Percentiles rank a stretch among this genome's conserved stretches.
Evolutionary conservation across 2,888 invertebrate genomes (phyloP).

Genomic region (Habroteleia sp.): DNA sequence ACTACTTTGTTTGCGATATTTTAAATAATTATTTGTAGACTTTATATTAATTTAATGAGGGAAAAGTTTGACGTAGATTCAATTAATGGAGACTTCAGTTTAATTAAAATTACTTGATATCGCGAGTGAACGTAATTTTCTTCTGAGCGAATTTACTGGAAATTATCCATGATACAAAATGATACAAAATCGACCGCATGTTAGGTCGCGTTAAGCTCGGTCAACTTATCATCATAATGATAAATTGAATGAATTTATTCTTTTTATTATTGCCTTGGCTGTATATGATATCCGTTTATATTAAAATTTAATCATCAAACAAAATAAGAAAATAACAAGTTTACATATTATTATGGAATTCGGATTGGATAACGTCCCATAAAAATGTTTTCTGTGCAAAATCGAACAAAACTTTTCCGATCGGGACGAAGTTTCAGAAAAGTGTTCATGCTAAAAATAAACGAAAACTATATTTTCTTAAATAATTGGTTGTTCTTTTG

Average conservation of each 20-base stretch:
- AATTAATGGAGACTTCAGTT: not conserved
- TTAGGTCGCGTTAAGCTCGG: no score
- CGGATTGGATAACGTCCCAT: constrained; percentile 17
- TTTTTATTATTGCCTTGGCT: no score
- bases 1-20: constrained; percentile 20
- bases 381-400: constrained; percentile 13
- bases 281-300: no score
- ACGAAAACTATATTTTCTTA: not conserved
- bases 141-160: no score
- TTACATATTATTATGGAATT: constrained; percentile 32
- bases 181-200: no score
- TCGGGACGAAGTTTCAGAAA: constrained; percentile 8
- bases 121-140: no score
- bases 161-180: no score
- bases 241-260: no score
- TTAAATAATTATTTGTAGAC: constrained; percentile 43
- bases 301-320: no score
- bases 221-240: no score
- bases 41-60: constrained; percentile 28
- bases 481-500: no score
- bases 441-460: no score
- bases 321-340: constrained; percentile 20
- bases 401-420: constrained; percentile 21
- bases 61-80: not conserved
- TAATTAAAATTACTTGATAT: constrained; percentile 11